These are phyloP conservation scores for Eciton burchellii DNA, from an alignment of 1,140 invertebrate genomes.

Conservation along the genomic window DNA sequence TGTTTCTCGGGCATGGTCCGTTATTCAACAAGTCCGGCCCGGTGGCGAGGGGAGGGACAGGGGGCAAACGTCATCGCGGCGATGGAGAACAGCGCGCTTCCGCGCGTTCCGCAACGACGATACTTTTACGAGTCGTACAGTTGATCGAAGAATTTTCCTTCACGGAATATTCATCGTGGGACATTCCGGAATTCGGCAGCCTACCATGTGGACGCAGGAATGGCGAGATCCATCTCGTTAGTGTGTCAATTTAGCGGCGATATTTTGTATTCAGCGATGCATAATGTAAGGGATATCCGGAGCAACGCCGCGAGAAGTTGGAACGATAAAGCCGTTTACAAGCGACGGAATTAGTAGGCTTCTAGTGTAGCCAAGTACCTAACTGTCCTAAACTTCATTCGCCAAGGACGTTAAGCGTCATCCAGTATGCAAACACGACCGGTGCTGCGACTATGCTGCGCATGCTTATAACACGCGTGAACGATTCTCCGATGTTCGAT, in stretches of 20 bases:
- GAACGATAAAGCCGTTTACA: conserved; percentile 61
- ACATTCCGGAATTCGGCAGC: conserved; percentile 11
- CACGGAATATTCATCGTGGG: not conserved
- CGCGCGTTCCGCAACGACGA: too few species aligned
- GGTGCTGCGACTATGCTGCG: too few species aligned
- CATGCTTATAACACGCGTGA: too few species aligned
- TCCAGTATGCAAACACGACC: conserved; percentile 53
- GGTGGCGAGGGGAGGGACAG: too few species aligned
- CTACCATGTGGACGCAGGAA: conserved; percentile 29
- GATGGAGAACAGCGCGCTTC: too few species aligned
- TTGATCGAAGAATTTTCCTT: not conserved
- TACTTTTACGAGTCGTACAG: too few species aligned
- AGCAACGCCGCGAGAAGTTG: conserved; percentile 45
- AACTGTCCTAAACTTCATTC: conserved; percentile 58
- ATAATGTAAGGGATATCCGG: conserved; percentile 49
- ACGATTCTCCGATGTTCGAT: not conserved
- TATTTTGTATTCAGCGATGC: conserved; percentile 52
- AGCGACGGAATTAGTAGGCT: conserved; percentile 61
- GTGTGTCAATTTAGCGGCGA: conserved; percentile 49
- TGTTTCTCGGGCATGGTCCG: not conserved
- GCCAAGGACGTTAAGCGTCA: conserved; percentile 49
- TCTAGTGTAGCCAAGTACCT: conserved; percentile 49
- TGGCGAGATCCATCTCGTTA: conserved; percentile 50
- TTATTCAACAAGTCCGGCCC: too few species aligned
- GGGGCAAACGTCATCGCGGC: too few species aligned